These are phyloP conservation scores for Argyresthia albistria DNA, from an alignment of 2,888 invertebrate species.

Conservation along the genomic window DNA sequence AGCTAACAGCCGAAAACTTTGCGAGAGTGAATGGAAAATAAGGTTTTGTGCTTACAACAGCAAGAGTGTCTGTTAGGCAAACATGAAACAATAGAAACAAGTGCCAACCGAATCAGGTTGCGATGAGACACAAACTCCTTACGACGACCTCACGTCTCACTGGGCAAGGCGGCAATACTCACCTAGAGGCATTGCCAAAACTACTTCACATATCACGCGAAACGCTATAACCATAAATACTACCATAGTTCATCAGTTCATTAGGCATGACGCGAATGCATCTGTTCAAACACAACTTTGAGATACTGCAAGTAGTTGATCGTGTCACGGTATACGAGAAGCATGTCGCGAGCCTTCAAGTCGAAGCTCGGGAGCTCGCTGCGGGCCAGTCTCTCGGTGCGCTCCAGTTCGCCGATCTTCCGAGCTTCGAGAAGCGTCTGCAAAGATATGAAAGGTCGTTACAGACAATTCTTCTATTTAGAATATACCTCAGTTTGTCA, in stretches of 20 bases:
- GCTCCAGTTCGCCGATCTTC: not conserved
- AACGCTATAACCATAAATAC: not conserved
- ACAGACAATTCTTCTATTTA: not conserved
- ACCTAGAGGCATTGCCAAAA: too few species aligned
- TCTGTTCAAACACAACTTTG: conserved; percentile 41
- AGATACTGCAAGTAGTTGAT: conserved; percentile 53
- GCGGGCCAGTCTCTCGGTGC: not conserved
- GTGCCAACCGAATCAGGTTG: not conserved
- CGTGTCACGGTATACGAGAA: conserved; percentile 50
- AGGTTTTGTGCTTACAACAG: conserved; percentile 23
- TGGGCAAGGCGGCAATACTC: too few species aligned
- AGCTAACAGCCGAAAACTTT: conserved; percentile 42
- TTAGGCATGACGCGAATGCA: not conserved
- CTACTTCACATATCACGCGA: not conserved
- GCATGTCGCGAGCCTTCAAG: conserved; percentile 26
- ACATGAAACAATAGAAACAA: conserved; percentile 8
- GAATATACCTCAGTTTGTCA: not conserved
- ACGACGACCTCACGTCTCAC: too few species aligned
- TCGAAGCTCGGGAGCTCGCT: conserved; percentile 37
- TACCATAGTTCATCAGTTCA: not conserved
- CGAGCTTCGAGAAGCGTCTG: conserved; percentile 2
- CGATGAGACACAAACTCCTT: not conserved
- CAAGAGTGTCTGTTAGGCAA: conserved; percentile 26
- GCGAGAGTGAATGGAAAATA: conserved; percentile 18
- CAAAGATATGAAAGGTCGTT: not conserved